Conservation (phyloP, 2,888 invertebrate genomes). For the Hylaea fasciaria region DNA sequence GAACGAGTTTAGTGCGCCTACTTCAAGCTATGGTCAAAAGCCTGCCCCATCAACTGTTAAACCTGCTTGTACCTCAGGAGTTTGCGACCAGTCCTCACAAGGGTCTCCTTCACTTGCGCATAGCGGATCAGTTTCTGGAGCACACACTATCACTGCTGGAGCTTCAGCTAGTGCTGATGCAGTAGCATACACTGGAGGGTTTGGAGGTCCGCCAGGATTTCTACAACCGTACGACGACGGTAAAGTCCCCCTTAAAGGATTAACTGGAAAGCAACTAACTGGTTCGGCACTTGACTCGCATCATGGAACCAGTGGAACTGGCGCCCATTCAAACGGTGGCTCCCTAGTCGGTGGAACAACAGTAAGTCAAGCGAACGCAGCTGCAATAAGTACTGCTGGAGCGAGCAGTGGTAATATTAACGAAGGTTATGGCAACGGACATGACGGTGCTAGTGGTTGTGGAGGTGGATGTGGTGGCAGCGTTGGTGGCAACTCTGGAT, state of each 20-base stretch:
- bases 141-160: conserved; percentile 23
- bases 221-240: conserved; percentile 68
- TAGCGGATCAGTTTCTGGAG: conserved; percentile 19
- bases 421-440: conserved; percentile 33
- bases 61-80: conserved; percentile 35
- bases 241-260: conserved; percentile 45
- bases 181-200: conserved; percentile 70
- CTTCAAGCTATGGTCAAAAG: conserved; percentile 8
- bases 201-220: conserved; percentile 77
- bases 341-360: conserved; percentile 26
- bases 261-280: conserved; percentile 26
- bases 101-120: conserved; percentile 18
- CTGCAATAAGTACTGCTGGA: conserved; percentile 53
- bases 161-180: conserved; percentile 34
- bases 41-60: conserved; percentile 12
- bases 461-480: conserved; percentile 53
- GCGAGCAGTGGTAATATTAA: conserved; percentile 31
- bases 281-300: conserved; percentile 37
- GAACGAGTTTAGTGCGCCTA: conserved; percentile 51
- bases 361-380: conserved; percentile 53
- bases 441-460: conserved; percentile 49
- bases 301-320: conserved; percentile 35
- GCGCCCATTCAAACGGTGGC: conserved; percentile 36
- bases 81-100: conserved; percentile 23
- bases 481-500: conserved; percentile 36